Percentiles rank a stretch among this genome's conserved stretches.
These are phyloP conservation scores for Potamilus streckersoni DNA, from an alignment of 1,140 invertebrate genomes.

Conservation along the genomic window DNA sequence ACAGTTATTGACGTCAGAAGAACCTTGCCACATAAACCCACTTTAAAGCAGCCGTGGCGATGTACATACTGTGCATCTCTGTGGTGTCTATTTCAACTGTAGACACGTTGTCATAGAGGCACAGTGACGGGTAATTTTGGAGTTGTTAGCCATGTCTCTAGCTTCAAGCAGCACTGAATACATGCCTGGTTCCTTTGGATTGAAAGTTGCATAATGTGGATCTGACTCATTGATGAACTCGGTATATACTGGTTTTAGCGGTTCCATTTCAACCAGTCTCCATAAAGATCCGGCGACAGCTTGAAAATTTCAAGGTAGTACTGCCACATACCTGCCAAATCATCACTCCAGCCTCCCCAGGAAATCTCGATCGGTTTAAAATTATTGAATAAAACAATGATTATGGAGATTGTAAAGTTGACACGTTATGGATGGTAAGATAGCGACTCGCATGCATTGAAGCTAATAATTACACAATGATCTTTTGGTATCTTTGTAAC, in stretches of 20 bases:
- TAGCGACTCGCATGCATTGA: too few relatives aligned
- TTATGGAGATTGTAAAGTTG: too few relatives aligned
- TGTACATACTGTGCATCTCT: slow-evolving; percentile 79
- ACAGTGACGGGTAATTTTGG: slow-evolving; percentile 10
- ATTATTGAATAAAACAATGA: too few relatives aligned
- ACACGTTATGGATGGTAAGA: too few relatives aligned
- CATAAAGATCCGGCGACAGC: slow-evolving; percentile 7
- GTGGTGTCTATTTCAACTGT: slow-evolving; percentile 82
- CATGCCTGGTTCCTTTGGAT: slow-evolving; percentile 6
- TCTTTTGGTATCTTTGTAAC: too few relatives aligned
- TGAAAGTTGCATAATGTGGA: neutral
- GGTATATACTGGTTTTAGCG: slow-evolving; percentile 3
- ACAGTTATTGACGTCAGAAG: slow-evolving; percentile 1
- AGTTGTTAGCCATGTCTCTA: slow-evolving; percentile 11
- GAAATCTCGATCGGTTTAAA: neutral
- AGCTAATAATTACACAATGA: too few relatives aligned
- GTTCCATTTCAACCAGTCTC: slow-evolving; percentile 15
- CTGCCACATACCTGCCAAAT: slow-evolving; percentile 15
- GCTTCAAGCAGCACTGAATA: slow-evolving; percentile 14
- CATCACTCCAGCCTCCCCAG: slow-evolving; percentile 25
- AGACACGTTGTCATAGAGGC: slow-evolving; percentile 4
- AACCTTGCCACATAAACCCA: slow-evolving; percentile 10
- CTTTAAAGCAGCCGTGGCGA: slow-evolving; percentile 10
- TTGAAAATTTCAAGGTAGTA: slow-evolving; percentile 26
- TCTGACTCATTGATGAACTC: too few relatives aligned